phyloP scores from a whole-genome alignment of 2,113 vertebrate species.

The Larimichthys polyactis region DNA sequence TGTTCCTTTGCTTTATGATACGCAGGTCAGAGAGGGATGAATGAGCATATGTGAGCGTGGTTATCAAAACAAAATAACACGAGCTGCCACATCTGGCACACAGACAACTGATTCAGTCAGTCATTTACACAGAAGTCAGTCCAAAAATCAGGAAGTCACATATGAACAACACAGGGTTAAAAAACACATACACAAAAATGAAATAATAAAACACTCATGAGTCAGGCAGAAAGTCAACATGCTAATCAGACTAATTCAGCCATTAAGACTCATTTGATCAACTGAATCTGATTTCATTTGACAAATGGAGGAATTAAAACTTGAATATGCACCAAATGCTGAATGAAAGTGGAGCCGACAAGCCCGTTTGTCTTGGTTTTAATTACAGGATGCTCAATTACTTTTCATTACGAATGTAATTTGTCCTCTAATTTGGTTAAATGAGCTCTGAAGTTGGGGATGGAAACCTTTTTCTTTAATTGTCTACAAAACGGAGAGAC shows the following conservation, averaged over 20 bases:
- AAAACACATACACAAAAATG: neutral
- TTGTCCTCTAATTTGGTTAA: slow-evolving; percentile 60
- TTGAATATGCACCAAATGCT: slow-evolving; percentile 64
- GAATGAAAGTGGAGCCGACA: slow-evolving; percentile 48
- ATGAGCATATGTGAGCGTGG: slow-evolving; percentile 19
- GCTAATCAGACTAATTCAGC: slow-evolving; percentile 29
- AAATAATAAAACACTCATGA: neutral
- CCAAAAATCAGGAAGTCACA: slow-evolving; percentile 12
- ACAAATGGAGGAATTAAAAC: slow-evolving; percentile 64
- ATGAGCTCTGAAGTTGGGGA: slow-evolving; percentile 44
- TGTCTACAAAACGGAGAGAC: slow-evolving; percentile 35
- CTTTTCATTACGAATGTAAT: slow-evolving; percentile 73
- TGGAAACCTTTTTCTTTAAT: slow-evolving; percentile 50
- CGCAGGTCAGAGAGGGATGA: slow-evolving; percentile 25
- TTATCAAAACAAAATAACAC: slow-evolving; percentile 32
- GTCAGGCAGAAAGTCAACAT: neutral
- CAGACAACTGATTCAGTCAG: slow-evolving; percentile 46
- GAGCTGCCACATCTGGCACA: slow-evolving; percentile 42
- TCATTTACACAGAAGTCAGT: slow-evolving; percentile 22
- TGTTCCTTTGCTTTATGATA: slow-evolving; percentile 30
- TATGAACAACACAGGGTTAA: neutral
- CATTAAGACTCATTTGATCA: slow-evolving; percentile 13
- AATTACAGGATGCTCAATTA: slow-evolving; percentile 72
- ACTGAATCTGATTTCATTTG: slow-evolving; percentile 26
- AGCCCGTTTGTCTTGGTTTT: slow-evolving; percentile 70